Evolutionary conservation across 2,888 invertebrate genomes (phyloP).

Genomic region (Heliconius charithonia): DNA sequence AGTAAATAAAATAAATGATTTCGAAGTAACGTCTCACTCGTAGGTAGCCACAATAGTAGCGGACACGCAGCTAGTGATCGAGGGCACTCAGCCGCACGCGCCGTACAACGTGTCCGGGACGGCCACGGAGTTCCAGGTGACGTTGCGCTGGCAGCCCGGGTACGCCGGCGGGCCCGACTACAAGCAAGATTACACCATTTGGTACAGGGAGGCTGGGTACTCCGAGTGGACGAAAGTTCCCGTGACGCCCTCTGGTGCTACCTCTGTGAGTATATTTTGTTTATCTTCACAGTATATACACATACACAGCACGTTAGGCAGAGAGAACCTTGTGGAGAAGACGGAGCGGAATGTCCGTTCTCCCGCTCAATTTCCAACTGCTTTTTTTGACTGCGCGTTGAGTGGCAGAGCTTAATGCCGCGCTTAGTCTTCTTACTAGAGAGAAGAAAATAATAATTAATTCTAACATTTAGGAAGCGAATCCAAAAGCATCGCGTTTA

Average conservation of each 20-base stretch:
- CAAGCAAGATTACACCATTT: slow-evolving; percentile 97
- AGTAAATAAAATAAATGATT: not conserved
- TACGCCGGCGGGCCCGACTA: slow-evolving; percentile 97
- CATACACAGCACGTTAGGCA: not conserved
- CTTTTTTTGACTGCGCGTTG: not conserved
- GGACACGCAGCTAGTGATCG: slow-evolving; percentile 93
- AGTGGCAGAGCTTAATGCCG: not conserved
- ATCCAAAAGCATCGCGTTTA: too few relatives aligned
- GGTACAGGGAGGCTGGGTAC: slow-evolving; percentile 95
- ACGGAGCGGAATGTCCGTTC: too few relatives aligned
- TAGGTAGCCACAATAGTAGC: slow-evolving; percentile 96
- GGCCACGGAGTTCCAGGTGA: slow-evolving; percentile 95
- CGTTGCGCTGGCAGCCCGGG: slow-evolving; percentile 96
- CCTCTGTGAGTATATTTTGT: slow-evolving; percentile 70
- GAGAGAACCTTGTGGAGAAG: not conserved
- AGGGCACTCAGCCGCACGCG: slow-evolving; percentile 98
- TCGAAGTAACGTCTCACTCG: not conserved
- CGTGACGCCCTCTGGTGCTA: slow-evolving; percentile 95
- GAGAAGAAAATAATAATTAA: not conserved
- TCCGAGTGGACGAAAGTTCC: slow-evolving; percentile 97
- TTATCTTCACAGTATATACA: not conserved
- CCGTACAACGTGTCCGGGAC: slow-evolving; percentile 97
- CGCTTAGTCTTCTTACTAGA: not conserved
- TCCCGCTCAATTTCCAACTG: not conserved
- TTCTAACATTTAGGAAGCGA: not conserved